Base-by-base conservation (phyloP, 2,113 vertebrate genomes). In the Garra rufa region DNA sequence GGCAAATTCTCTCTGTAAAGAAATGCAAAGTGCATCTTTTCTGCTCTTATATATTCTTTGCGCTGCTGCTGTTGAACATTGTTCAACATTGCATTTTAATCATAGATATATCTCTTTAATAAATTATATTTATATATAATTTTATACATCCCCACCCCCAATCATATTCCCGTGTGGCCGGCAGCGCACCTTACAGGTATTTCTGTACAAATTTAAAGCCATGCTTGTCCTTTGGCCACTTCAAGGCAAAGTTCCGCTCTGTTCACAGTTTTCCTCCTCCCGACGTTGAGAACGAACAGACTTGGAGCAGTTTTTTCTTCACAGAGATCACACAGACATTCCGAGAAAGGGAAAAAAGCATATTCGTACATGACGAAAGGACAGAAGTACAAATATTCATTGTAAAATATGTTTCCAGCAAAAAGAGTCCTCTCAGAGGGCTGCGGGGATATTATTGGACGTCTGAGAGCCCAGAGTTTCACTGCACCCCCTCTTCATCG, bases 401-500 rank as follows among this genome's bases (percentile, higher is more conserved):
- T 88, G 88, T 83, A 88, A 92, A 89, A 92, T 69, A 79, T 87
- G 88, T 67, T 90, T 92, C 89, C 92, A 92, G 90, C 89, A 19
- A 78, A 90, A 91, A 80, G 87, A 84, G 88, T 90, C 85, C 90
- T 87, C 91, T 91, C 87, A 83, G 90, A 92, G 89, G 87, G 84
- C 91, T 82, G 93, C 57, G 92, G n/a, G n/a, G n/a, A n/a, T n/a
- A n/a, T n/a, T n/a, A n/a, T n/a, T n/a, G n/a, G n/a, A n/a, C n/a
- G n/a, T n/a, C n/a, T n/a, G n/a, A n/a, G n/a, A n/a, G n/a, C n/a
- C n/a, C 48, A 83, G 6, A 55, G 9, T 57, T 0, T 87, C 43
- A 98, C 84, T 98, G 98, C 71, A 96, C 89, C 0, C 96, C 97
- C 81, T 99, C 98, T 89, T 99, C 98, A 73, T 99, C 97, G 71